Percentiles rank a stretch among this genome's conserved stretches.
Evolutionary conservation across 2,113 vertebrate genomes (phyloP).

Genomic region (Benitochromis conjunctus): DNA sequence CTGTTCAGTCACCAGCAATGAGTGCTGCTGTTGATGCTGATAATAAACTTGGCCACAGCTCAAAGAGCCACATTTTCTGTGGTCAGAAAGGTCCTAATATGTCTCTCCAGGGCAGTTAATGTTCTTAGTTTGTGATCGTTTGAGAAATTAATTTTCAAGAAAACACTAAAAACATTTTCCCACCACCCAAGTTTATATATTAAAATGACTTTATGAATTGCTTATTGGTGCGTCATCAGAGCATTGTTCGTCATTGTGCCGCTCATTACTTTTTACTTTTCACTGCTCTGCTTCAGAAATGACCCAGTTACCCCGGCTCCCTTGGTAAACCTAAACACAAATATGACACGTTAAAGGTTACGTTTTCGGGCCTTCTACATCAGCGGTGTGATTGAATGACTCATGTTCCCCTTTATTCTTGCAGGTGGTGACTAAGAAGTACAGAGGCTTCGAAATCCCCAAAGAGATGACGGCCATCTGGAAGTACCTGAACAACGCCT

Average conservation of each 20-base stretch:
- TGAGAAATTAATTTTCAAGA: background rate
- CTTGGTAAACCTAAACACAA: background rate
- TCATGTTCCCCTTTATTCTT: background rate
- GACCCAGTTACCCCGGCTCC: background rate
- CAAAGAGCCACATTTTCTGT: no score
- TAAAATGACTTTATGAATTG: background rate
- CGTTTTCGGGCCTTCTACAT: background rate
- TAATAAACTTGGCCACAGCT: background rate
- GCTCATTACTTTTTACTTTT: rapidly evolving
- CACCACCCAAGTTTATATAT: background rate
- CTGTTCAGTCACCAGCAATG: background rate
- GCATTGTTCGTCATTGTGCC: no score
- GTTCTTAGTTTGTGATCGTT: rapidly evolving
- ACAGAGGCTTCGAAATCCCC: conserved; percentile 92
- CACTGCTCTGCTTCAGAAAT: background rate
- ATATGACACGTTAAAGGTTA: no score
- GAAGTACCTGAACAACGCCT: conserved; percentile 93
- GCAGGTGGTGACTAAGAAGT: conserved; percentile 98
- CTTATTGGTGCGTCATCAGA: background rate
- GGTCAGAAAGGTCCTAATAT: background rate
- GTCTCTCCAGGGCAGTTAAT: rapidly evolving
- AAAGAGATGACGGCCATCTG: conserved; percentile 91
- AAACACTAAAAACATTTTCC: background rate
- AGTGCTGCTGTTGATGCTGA: background rate
- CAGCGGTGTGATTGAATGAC: background rate